Evolutionary conservation across 2,113 vertebrate genomes (phyloP), one percentile per base, ranked within the genome.

Genomic region (Meleagris gallopavo): DNA sequence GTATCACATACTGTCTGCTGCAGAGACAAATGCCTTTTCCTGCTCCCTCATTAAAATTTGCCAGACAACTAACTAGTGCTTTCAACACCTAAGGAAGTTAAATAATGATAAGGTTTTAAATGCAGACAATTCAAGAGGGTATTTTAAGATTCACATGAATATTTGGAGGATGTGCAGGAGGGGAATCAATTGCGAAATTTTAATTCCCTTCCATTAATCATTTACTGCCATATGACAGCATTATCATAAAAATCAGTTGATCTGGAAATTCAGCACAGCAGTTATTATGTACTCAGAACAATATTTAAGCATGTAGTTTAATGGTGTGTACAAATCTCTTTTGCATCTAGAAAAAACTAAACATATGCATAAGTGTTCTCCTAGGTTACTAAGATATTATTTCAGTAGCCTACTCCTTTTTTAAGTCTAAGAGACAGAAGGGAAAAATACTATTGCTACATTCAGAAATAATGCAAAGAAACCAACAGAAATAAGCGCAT

Each of bases 21-120:
- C 57, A 85, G 36, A 93, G 58, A 69, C 72, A 91, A 94, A 80
- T 65, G n/a, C n/a, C 73, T 54, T 55, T 96, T n/a, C 11, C 62
- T 84, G 57, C 61, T 64, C 29, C 60, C 86, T 91, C 27, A 19
- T 88, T 80, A 94, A 74, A 74, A 52, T 83, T 94, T 85, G 70
- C 38, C 73, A 83, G 43, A 38, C 70, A 89, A 30, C 41, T 61
- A 89, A 30, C 41, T 57, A 78, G 60, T 32, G 25, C 54, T 85
- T 91, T 58, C 69, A 80, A 40, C 32, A 32, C 10, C 12, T 25
- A 64, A 74, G 21, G 7, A 92, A 74, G 46, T 67, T 82, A 89
- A 84, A 81, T 62, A 72, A 81, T 36, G 72, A 54, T 41, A 86
- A 65, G 11, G 11, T 58, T 91, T 70, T 61, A 79, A 93, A 83